Conservation (phyloP, 2,797 vertebrate species). For the Argyrosomus regius region DNA sequence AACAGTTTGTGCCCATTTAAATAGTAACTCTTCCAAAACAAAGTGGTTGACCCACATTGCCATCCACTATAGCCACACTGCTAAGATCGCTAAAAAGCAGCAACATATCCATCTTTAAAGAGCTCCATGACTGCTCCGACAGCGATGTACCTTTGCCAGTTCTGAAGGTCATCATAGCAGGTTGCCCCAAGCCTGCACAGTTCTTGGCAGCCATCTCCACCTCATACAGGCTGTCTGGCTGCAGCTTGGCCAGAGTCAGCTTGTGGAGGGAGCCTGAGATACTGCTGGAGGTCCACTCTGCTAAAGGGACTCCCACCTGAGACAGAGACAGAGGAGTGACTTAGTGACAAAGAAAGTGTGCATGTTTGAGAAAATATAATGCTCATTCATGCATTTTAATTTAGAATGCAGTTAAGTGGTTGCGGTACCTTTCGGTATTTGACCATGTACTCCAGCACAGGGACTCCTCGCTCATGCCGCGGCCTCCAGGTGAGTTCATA, state of each 20-base stretch:
- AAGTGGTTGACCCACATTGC: neutral
- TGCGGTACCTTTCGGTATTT: slow-evolving; percentile 94
- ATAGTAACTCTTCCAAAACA: neutral
- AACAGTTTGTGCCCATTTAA: neutral
- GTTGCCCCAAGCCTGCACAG: slow-evolving; percentile 95
- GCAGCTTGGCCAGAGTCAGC: slow-evolving; percentile 91
- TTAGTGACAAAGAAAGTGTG: neutral
- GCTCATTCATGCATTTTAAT: neutral
- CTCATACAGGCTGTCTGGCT: slow-evolving; percentile 95
- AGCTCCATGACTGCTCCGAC: neutral
- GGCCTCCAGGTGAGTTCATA: slow-evolving; percentile 97
- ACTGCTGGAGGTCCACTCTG: slow-evolving; percentile 89
- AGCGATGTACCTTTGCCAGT: slow-evolving; percentile 87
- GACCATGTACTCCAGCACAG: slow-evolving; percentile 92
- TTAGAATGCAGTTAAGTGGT: neutral
- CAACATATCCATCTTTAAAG: neutral
- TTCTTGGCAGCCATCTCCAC: slow-evolving; percentile 97
- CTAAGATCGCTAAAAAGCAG: neutral
- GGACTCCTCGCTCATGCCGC: slow-evolving; percentile 87
- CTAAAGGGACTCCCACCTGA: slow-evolving; percentile 89
- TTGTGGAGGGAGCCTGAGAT: slow-evolving; percentile 91
- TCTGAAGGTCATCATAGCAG: slow-evolving; percentile 98
- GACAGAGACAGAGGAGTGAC: neutral
- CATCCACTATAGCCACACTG: neutral
- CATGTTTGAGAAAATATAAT: neutral